Percentiles rank a stretch among this genome's conserved stretches.
These are phyloP conservation scores for Cyclura pinguis DNA, from an alignment of 2,797 vertebrate species.

Conservation along the genomic window DNA sequence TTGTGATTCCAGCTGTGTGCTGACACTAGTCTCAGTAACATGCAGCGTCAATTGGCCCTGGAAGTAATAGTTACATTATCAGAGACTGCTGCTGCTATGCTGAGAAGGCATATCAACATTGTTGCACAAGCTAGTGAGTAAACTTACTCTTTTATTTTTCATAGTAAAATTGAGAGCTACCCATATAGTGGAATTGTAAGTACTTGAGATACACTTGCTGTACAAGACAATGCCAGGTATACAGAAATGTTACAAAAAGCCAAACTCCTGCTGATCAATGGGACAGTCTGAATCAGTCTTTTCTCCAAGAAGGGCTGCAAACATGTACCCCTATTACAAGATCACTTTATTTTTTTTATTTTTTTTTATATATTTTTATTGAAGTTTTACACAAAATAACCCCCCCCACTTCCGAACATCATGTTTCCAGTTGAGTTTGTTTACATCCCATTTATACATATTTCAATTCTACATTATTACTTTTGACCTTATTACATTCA, in stretches of 20 bases:
- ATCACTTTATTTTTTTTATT: too few relatives aligned
- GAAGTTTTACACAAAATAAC: too few relatives aligned
- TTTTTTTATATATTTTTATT: too few relatives aligned
- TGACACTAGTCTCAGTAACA: conserved; percentile 92
- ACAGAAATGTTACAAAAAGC: not conserved
- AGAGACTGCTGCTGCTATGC: conserved; percentile 97
- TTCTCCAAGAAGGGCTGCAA: not conserved
- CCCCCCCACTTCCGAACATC: too few relatives aligned
- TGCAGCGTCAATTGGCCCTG: conserved; percentile 95
- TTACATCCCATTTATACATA: too few relatives aligned
- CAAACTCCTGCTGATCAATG: not conserved
- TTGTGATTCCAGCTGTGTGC: conserved; percentile 87
- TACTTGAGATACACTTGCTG: not conserved
- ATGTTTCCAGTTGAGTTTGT: too few relatives aligned
- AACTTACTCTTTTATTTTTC: not conserved
- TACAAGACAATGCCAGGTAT: not conserved
- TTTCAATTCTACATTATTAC: too few relatives aligned
- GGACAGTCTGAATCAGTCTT: not conserved
- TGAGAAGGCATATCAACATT: conserved; percentile 94
- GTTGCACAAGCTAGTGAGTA: conserved; percentile 95
- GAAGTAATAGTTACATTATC: conserved; percentile 98
- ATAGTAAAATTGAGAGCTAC: not conserved
- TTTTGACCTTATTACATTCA: too few relatives aligned
- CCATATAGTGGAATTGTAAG: not conserved
- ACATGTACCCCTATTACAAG: too few relatives aligned